A percentile compares a stretch with the other conserved stretches of the same genome.
Conservation (phyloP, 1,140 invertebrate species). For the Cataglyphis hispanica region DNA sequence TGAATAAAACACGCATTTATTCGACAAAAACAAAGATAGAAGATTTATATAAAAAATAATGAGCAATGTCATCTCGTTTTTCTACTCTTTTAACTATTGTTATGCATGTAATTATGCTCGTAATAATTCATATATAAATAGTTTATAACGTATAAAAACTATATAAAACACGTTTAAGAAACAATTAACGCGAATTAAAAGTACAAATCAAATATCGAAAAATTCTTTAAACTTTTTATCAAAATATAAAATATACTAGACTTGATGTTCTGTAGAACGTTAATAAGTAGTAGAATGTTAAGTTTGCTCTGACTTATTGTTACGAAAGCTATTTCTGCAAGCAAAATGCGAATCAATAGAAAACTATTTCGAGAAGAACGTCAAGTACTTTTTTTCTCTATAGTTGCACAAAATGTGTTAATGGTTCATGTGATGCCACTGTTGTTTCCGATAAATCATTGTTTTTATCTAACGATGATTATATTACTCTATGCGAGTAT, state of each 20-base stretch:
- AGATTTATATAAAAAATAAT: not conserved
- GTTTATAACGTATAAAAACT: not conserved
- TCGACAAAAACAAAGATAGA: not conserved
- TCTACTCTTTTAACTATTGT: not conserved
- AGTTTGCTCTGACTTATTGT: slow-evolving; percentile 16
- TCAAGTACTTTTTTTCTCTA: slow-evolving; percentile 20
- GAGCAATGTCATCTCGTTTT: not conserved
- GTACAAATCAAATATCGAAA: not conserved
- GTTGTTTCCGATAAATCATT: slow-evolving; percentile 43
- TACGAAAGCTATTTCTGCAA: not conserved
- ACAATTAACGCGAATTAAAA: slow-evolving; percentile 8
- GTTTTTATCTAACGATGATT: slow-evolving; percentile 16
- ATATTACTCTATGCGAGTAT: not conserved
- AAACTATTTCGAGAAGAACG: slow-evolving; percentile 12
- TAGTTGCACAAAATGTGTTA: slow-evolving; percentile 53
- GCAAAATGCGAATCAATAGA: slow-evolving; percentile 7
- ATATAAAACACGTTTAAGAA: not conserved
- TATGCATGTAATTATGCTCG: not conserved
- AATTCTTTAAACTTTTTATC: not conserved
- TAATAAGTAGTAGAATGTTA: slow-evolving; percentile 9
- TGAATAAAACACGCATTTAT: not conserved
- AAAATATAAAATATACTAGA: not conserved
- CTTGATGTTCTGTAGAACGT: not conserved
- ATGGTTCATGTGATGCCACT: not conserved
- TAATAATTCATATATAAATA: slow-evolving; percentile 24